Conservation (phyloP, 1,140 invertebrate genomes). For the Pseudomyrmex gracilis region DNA sequence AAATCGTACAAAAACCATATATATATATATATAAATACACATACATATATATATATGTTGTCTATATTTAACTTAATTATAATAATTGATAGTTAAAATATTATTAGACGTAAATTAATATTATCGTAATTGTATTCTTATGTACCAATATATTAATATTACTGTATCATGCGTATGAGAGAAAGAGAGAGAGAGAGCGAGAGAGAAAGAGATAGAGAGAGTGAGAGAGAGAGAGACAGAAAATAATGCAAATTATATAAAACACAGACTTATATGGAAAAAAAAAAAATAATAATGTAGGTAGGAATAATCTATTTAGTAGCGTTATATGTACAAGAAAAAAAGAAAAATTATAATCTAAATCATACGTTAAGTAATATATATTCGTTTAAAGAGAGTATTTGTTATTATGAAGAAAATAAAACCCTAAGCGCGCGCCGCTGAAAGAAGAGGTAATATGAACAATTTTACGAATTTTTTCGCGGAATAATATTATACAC, state of each 20-base stretch:
- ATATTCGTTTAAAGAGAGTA: constrained; percentile 73
- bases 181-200: no score
- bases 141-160: constrained; percentile 71
- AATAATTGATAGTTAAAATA: constrained; percentile 83
- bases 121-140: constrained; percentile 74
- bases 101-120: constrained; percentile 68
- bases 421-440: constrained; percentile 61
- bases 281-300: constrained; percentile 58
- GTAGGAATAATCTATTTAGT: constrained; percentile 24
- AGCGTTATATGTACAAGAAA: constrained; percentile 67
- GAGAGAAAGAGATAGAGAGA: no score
- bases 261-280: constrained; percentile 59
- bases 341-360: constrained; percentile 69
- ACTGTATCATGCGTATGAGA: constrained; percentile 43
- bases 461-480: constrained; percentile 71
- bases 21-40: constrained; percentile 21
- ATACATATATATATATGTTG: constrained; percentile 69
- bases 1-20: constrained; percentile 84
- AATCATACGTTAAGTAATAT: constrained; percentile 71
- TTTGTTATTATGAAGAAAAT: constrained; percentile 68
- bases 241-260: constrained; percentile 70
- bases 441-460: constrained; percentile 54
- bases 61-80: constrained; percentile 85
- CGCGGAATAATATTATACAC: constrained; percentile 18
- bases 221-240: no score